phyloP scores from a whole-genome alignment of 2,797 vertebrate genomes.

The Microctenopoma lineatum region DNA sequence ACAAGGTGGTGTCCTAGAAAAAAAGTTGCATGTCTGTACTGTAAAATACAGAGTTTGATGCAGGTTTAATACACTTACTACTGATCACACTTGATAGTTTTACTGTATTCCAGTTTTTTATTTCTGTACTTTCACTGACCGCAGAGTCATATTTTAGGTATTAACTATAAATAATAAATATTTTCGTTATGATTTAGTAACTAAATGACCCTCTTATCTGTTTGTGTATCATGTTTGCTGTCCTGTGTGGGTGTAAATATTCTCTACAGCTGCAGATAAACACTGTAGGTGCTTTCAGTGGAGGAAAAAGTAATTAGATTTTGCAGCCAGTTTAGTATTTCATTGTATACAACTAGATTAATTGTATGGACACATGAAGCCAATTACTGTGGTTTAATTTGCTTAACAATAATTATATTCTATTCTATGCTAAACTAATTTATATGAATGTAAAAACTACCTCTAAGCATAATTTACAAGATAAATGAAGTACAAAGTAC shows the following conservation, averaged over 20 bases:
- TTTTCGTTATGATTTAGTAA: constrained; percentile 20
- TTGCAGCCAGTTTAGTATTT: too few species aligned
- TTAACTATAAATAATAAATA: constrained; percentile 17
- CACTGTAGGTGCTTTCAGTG: not conserved
- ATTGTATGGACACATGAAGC: too few species aligned
- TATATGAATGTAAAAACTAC: not conserved
- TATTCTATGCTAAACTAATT: too few species aligned
- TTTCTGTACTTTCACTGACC: constrained; percentile 27
- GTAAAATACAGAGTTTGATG: constrained; percentile 45
- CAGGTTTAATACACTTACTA: constrained; percentile 38
- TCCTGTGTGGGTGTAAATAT: not conserved
- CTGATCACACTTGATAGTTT: constrained; percentile 59
- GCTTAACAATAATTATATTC: too few species aligned
- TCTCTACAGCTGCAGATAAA: not conserved
- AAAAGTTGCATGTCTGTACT: constrained; percentile 63
- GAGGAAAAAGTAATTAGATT: not conserved
- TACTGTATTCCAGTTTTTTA: constrained; percentile 34
- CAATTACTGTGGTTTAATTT: too few species aligned
- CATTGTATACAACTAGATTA: too few species aligned
- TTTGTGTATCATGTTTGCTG: not conserved
- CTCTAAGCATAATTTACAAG: not conserved
- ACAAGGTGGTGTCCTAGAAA: constrained; percentile 82
- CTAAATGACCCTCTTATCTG: not conserved
- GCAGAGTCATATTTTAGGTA: constrained; percentile 45
- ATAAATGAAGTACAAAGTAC: not conserved